Evolutionary conservation across 1,140 invertebrate species (phyloP).

Genomic region (Batillaria attramentaria): DNA sequence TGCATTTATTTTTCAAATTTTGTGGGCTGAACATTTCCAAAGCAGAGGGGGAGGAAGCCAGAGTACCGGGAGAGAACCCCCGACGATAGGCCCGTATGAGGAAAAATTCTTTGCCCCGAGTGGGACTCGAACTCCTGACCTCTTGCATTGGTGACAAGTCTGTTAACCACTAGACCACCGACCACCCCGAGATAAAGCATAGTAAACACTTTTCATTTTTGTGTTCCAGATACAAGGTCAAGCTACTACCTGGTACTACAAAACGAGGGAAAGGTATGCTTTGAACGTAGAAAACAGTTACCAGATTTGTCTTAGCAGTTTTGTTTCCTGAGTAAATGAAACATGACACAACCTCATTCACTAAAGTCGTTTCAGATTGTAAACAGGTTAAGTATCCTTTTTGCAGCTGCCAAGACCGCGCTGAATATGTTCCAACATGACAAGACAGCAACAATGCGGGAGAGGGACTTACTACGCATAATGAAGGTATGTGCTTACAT

Average conservation of each 20-base stretch:
- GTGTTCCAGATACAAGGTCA: slow-evolving; percentile 88
- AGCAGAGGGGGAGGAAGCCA: no score
- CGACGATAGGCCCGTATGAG: no score
- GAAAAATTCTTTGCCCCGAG: no score
- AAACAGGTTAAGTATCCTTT: slow-evolving; percentile 1
- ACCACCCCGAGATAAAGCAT: not conserved
- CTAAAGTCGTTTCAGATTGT: slow-evolving; percentile 1
- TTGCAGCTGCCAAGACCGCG: slow-evolving; percentile 88
- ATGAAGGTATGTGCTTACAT: slow-evolving; percentile 77
- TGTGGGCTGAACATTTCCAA: no score
- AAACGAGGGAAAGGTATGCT: slow-evolving; percentile 89
- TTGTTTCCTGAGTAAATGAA: not conserved
- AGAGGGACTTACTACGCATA: slow-evolving; percentile 93
- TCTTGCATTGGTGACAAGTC: no score
- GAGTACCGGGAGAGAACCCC: no score
- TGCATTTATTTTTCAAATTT: no score
- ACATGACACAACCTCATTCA: not conserved
- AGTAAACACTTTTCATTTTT: not conserved
- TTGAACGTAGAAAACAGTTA: not conserved
- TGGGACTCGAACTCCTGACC: no score
- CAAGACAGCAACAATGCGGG: slow-evolving; percentile 82
- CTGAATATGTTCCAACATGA: slow-evolving; percentile 91
- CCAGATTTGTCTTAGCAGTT: not conserved
- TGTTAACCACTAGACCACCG: no score
- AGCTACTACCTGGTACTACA: slow-evolving; percentile 93